Evolutionary conservation across 2,797 vertebrate species (phyloP).

Genomic region (Xenops minutus): DNA sequence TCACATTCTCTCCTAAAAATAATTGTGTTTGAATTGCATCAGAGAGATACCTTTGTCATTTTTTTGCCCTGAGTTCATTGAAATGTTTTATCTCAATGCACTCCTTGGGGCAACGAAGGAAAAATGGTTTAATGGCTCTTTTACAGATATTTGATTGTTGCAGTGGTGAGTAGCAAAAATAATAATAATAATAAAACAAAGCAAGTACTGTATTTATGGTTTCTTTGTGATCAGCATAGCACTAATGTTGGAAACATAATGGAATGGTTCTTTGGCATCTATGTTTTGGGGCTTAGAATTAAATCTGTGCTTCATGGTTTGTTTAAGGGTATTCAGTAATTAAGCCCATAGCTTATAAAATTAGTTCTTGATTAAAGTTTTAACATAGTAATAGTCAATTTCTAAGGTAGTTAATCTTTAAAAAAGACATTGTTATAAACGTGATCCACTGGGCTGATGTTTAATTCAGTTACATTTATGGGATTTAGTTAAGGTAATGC

Average conservation of each 20-base stretch:
- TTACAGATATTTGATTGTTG: not conserved
- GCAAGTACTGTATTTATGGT: not conserved
- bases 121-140: not conserved
- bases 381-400: not conserved
- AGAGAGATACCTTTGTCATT: not conserved
- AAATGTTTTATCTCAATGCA: not conserved
- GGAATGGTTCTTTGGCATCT: not conserved
- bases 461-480: not conserved
- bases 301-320: not conserved
- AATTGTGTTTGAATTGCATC: not conserved
- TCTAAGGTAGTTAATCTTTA: not conserved
- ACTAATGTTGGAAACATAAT: not conserved
- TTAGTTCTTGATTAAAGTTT: slow-evolving; percentile 20
- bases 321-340: not conserved
- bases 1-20: not conserved
- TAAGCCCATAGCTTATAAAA: not conserved
- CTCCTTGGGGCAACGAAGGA: not conserved
- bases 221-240: not conserved
- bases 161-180: not conserved
- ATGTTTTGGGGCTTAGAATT: not conserved
- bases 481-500: not conserved
- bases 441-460: not conserved
- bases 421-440: not conserved
- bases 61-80: not conserved
- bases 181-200: not conserved